Evolutionary conservation across 2,797 vertebrate species (phyloP).

Genomic region (Pangasius larnaudii): DNA sequence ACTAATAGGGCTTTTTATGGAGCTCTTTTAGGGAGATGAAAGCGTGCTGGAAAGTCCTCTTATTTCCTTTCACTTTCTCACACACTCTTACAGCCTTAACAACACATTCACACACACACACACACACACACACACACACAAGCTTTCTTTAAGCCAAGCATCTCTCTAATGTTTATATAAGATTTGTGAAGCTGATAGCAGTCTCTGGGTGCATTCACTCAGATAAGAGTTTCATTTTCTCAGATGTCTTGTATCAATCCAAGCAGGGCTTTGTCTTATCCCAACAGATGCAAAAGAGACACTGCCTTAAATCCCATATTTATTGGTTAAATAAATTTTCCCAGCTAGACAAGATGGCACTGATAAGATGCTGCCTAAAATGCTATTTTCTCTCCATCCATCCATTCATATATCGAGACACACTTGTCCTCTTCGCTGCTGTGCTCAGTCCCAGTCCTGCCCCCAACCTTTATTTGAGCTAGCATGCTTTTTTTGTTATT

Average conservation of each 20-base stretch:
- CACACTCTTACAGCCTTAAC: constrained; percentile 9
- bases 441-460: constrained; percentile 14
- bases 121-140: constrained; percentile 2
- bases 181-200: constrained; percentile 69
- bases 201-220: constrained; percentile 66
- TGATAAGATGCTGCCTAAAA: constrained; percentile 59
- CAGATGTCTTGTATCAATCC: constrained; percentile 69
- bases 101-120: background rate
- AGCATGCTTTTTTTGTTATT: constrained; percentile 35
- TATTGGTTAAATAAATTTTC: constrained; percentile 68
- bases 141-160: background rate
- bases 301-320: constrained; percentile 62
- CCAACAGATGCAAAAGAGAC: constrained; percentile 66
- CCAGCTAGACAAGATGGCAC: constrained; percentile 57
- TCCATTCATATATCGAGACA: constrained; percentile 1
- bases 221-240: constrained; percentile 69
- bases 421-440: constrained; percentile 2
- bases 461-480: constrained; percentile 47
- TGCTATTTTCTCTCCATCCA: constrained; percentile 28
- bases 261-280: constrained; percentile 63
- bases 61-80: constrained; percentile 14
- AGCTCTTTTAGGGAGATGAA: constrained; percentile 47
- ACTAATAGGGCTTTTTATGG: constrained; percentile 49
- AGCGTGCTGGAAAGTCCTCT: constrained; percentile 26
- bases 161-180: constrained; percentile 65